phyloP scores from a whole-genome alignment of 2,113 vertebrate species.

The Morone saxatilis region DNA sequence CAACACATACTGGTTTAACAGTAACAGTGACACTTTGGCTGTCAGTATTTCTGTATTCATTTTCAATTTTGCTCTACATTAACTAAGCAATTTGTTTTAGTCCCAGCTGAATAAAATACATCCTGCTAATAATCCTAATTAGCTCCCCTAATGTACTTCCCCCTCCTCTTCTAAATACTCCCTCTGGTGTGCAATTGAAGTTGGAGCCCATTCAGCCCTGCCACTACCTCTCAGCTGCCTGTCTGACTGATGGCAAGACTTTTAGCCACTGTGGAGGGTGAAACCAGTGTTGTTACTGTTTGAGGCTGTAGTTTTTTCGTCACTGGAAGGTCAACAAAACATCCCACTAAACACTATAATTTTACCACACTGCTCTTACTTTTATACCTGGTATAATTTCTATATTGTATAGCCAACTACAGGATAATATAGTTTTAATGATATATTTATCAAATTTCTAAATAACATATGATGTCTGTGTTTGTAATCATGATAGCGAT shows the following conservation, averaged over 20 bases:
- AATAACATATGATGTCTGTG: background rate
- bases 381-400: background rate
- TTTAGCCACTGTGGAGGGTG: background rate
- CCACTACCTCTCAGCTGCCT: conserved; percentile 36
- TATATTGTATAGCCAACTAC: too few species aligned
- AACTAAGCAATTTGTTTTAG: conserved; percentile 77
- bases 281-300: background rate
- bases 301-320: background rate
- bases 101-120: conserved; percentile 79
- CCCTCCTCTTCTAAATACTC: conserved; percentile 59
- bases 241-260: conserved; percentile 34
- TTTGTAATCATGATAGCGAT: background rate
- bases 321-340: background rate
- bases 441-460: background rate
- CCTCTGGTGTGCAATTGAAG: conserved; percentile 64
- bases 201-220: conserved; percentile 59
- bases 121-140: conserved; percentile 83
- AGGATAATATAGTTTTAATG: too few species aligned
- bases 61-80: conserved; percentile 67
- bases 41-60: conserved; percentile 52
- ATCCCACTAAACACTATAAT: background rate
- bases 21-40: conserved; percentile 2
- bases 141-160: conserved; percentile 73
- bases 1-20: background rate
- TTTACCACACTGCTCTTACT: background rate